Conservation (phyloP, 53 echinoderm and acorn worm genomes). For the Zoroaster sp. region DNA sequence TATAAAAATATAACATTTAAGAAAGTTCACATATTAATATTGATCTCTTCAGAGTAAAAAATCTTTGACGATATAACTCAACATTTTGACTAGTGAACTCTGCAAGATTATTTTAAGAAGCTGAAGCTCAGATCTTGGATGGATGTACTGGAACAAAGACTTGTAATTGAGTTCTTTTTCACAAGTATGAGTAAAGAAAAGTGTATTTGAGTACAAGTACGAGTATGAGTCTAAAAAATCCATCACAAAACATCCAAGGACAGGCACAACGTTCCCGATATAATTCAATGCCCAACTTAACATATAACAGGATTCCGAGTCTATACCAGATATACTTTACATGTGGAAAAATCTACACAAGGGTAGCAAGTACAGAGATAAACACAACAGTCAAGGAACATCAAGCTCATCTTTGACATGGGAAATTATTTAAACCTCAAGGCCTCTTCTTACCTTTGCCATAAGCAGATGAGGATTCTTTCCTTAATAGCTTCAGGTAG, state of each 20-base stretch:
- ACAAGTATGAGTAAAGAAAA: too few species aligned
- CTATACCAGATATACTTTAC: neutral
- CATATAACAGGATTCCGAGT: neutral
- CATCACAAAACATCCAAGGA: too few species aligned
- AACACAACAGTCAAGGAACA: neutral
- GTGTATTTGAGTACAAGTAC: too few species aligned
- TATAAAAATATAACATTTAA: neutral
- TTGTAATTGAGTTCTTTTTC: neutral
- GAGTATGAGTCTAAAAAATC: too few species aligned
- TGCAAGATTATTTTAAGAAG: too few species aligned
- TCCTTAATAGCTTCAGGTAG: slow-evolving; percentile 69
- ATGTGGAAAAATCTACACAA: neutral
- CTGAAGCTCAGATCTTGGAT: too few species aligned
- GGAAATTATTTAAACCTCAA: too few species aligned
- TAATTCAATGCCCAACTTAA: neutral
- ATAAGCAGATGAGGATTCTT: slow-evolving; percentile 66
- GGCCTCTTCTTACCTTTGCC: slow-evolving; percentile 85
- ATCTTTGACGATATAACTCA: too few species aligned
- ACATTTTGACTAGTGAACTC: too few species aligned
- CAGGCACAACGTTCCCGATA: neutral
- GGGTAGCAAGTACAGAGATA: neutral
- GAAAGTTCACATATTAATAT: neutral
- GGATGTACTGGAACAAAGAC: neutral
- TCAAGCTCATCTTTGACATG: neutral
- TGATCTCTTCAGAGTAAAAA: neutral